Evolutionary conservation across 1,140 invertebrate species (phyloP).

Genomic region (Drosophila nigrodunni): DNA sequence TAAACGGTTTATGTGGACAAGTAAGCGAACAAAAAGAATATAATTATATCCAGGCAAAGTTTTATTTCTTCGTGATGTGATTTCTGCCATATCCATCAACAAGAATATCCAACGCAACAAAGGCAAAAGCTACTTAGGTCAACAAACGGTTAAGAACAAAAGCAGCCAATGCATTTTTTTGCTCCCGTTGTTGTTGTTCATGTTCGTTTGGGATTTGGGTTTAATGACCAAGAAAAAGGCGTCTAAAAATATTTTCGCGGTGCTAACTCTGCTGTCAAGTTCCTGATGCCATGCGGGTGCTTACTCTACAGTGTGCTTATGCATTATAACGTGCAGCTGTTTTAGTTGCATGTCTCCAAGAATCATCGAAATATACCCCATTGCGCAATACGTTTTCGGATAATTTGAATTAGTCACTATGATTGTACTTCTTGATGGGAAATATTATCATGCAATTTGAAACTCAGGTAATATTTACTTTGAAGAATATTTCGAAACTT

Average conservation of each 20-base stretch:
- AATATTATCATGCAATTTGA: neutral
- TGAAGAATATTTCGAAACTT: neutral
- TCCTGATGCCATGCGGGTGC: constrained; percentile 51
- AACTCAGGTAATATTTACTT: neutral
- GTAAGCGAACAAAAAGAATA: constrained; percentile 48
- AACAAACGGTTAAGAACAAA: constrained; percentile 76
- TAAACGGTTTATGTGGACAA: constrained; percentile 42
- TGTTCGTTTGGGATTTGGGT: constrained; percentile 57
- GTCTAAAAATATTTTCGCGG: constrained; percentile 73
- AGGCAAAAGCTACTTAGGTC: constrained; percentile 59
- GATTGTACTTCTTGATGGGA: neutral
- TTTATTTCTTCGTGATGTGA: constrained; percentile 27
- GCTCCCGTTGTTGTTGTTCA: constrained; percentile 14
- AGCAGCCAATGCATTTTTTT: constrained; percentile 51
- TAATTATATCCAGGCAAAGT: constrained; percentile 48
- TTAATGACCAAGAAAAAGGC: constrained; percentile 71
- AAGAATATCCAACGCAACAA: constrained; percentile 34
- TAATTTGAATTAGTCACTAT: constrained; percentile 1
- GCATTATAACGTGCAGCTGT: constrained; percentile 55
- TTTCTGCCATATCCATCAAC: constrained; percentile 49
- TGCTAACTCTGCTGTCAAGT: constrained; percentile 24
- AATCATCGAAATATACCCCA: constrained; percentile 3
- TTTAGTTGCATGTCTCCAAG: constrained; percentile 16
- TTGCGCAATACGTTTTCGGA: constrained; percentile 31
- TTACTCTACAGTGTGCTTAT: constrained; percentile 19